phyloP scores from a whole-genome alignment of 2,113 vertebrate species.

The Hemichromis elongatus region DNA sequence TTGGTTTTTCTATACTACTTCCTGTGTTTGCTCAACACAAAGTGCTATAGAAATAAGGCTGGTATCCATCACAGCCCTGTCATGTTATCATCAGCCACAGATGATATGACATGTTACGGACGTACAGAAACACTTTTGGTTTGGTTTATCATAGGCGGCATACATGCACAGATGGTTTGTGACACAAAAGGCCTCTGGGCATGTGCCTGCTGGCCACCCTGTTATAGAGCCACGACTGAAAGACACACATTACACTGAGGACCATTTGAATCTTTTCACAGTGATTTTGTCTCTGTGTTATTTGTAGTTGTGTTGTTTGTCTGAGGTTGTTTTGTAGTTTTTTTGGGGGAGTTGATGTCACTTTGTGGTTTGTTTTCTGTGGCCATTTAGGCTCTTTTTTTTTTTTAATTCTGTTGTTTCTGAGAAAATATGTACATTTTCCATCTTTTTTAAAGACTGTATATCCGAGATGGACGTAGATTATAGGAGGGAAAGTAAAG shows the following conservation, averaged over 20 bases:
- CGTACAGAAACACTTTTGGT: too few species aligned
- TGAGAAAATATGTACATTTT: not conserved
- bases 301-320: not conserved
- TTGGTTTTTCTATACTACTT: too few species aligned
- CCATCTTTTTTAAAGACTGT: too few species aligned
- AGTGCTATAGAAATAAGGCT: too few species aligned
- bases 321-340: too few species aligned
- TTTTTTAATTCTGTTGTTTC: not conserved
- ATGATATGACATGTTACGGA: too few species aligned
- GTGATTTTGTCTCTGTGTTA: not conserved
- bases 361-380: not conserved
- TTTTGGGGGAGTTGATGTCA: not conserved
- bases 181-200: too few species aligned
- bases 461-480: not conserved
- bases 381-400: not conserved
- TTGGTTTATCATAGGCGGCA: too few species aligned
- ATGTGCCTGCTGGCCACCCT: not conserved
- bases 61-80: too few species aligned
- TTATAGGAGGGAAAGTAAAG: not conserved
- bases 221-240: not conserved
- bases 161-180: too few species aligned
- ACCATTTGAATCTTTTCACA: not conserved
- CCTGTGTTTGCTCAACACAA: too few species aligned
- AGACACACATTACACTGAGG: not conserved
- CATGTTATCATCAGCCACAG: too few species aligned